Percentiles rank a stretch among this genome's conserved stretches.
Evolutionary conservation across 2,797 vertebrate genomes (phyloP).

Genomic region (Coccyzus lansbergi): DNA sequence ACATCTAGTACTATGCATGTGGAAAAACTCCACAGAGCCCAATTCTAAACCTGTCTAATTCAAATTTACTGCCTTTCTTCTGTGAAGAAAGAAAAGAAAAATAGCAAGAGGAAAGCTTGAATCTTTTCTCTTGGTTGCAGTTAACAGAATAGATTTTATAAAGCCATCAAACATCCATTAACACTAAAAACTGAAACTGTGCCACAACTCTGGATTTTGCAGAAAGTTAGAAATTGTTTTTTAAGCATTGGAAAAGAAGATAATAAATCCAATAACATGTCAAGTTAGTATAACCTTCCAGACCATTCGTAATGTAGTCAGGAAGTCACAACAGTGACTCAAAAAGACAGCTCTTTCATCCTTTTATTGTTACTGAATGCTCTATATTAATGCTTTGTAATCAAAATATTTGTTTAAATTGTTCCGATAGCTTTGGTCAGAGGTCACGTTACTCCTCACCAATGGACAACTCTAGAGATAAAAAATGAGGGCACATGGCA

Average conservation of each 20-base stretch:
- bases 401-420: slow-evolving; percentile 59
- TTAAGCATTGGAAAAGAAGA: not conserved
- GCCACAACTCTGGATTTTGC: not conserved
- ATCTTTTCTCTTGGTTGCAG: slow-evolving; percentile 32
- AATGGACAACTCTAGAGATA: not conserved
- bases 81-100: not conserved
- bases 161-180: slow-evolving; percentile 8
- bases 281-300: slow-evolving; percentile 14
- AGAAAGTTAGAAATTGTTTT: not conserved
- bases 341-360: slow-evolving; percentile 1
- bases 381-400: slow-evolving; percentile 47
- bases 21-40: not conserved
- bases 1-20: not conserved
- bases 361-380: slow-evolving; percentile 24
- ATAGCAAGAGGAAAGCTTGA: not conserved
- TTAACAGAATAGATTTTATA: slow-evolving; percentile 26
- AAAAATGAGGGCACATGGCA: not conserved
- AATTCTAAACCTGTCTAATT: slow-evolving; percentile 7
- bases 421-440: slow-evolving; percentile 43
- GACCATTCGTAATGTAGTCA: not conserved
- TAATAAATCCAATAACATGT: slow-evolving; percentile 8
- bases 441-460: not conserved
- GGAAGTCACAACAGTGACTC: slow-evolving; percentile 26
- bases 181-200: not conserved
- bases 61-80: slow-evolving; percentile 48